phyloP scores from a whole-genome alignment of 2,113 vertebrate genomes.

The Planiliza haematocheilus region DNA sequence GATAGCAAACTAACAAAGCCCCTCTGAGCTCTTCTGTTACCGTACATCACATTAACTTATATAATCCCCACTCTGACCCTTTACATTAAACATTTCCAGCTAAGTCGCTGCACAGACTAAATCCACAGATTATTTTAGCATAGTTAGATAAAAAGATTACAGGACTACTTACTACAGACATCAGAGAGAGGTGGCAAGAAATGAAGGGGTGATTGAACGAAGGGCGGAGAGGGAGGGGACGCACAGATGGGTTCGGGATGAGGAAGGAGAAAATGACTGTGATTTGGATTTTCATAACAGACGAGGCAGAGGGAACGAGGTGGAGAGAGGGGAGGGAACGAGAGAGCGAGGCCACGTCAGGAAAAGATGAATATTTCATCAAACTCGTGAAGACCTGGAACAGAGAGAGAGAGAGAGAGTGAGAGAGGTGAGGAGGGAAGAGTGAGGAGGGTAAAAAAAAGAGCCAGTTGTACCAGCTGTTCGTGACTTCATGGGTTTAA shows the following conservation, averaged over 20 bases:
- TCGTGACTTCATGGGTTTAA: slow-evolving; percentile 25
- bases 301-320: slow-evolving; percentile 30
- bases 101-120: background rate
- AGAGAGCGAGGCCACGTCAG: slow-evolving; percentile 38
- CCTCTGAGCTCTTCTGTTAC: slow-evolving; percentile 39
- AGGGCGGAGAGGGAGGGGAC: slow-evolving; percentile 5
- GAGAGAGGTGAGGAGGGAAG: background rate
- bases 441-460: background rate
- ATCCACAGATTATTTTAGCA: slow-evolving; percentile 47
- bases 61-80: slow-evolving; percentile 46
- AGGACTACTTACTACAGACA: slow-evolving; percentile 35
- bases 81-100: slow-evolving; percentile 48
- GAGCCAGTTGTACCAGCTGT: slow-evolving; percentile 18
- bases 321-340: slow-evolving; percentile 34
- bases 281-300: slow-evolving; percentile 60
- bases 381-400: slow-evolving; percentile 45
- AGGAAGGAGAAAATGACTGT: slow-evolving; percentile 18
- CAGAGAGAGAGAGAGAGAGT: slow-evolving; percentile 16
- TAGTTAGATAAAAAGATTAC: slow-evolving; percentile 23
- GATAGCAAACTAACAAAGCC: slow-evolving; percentile 39
- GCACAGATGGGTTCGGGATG: slow-evolving; percentile 39
- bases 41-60: slow-evolving; percentile 44
- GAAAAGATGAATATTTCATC: slow-evolving; percentile 69
- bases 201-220: slow-evolving; percentile 30
- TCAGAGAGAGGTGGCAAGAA: slow-evolving; percentile 5